Percentiles rank a stretch among this genome's conserved stretches.
phyloP scores from a whole-genome alignment of 1,140 invertebrate genomes.

The Musca vetustissima region DNA sequence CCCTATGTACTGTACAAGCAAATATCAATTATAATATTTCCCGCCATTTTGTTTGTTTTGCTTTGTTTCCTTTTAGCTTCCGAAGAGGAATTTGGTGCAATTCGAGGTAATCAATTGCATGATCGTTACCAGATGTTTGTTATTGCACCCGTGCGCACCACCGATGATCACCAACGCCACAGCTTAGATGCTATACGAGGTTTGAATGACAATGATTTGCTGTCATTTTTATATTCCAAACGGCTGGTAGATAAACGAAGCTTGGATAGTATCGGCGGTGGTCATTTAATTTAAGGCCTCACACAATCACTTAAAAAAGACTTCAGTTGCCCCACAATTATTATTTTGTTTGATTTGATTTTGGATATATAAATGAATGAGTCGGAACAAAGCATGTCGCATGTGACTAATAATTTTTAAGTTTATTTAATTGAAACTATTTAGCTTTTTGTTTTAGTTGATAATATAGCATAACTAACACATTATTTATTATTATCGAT shows the following conservation, averaged over 20 bases:
- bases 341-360: too few relatives aligned
- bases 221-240: conserved; percentile 14
- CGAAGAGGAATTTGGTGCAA: conserved; percentile 17
- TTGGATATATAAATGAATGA: too few relatives aligned
- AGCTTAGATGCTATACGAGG: conserved; percentile 18
- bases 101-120: conserved; percentile 17
- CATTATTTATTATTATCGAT: not conserved
- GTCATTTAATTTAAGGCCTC: conserved; percentile 28
- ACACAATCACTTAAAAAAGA: too few relatives aligned
- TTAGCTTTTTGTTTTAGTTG: too few relatives aligned
- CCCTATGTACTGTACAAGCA: too few relatives aligned
- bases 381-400: not conserved
- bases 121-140: conserved; percentile 20
- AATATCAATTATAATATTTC: too few relatives aligned
- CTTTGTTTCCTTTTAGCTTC: not conserved
- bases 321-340: not conserved
- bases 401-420: not conserved
- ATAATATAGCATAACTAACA: too few relatives aligned
- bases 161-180: conserved; percentile 15
- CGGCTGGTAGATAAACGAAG: conserved; percentile 23
- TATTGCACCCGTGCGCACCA: conserved; percentile 17
- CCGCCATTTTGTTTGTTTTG: not conserved
- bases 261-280: conserved; percentile 30
- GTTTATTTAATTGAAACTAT: too few relatives aligned
- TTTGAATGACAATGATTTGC: conserved; percentile 22